phyloP scores from a whole-genome alignment of 92 coral and sea anemone genomes.

The Epizoanthus stellaris region DNA sequence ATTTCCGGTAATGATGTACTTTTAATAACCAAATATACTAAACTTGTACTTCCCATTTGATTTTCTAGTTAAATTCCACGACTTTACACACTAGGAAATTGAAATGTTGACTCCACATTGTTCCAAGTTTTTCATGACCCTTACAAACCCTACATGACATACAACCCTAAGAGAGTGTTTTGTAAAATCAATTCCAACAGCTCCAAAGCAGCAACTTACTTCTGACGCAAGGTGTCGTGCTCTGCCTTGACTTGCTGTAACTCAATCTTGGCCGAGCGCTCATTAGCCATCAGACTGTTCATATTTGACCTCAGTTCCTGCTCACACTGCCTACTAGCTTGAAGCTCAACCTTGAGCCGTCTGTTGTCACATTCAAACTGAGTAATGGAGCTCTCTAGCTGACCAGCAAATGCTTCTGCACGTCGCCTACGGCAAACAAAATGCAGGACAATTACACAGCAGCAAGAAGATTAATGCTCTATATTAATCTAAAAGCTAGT shows the following conservation, averaged over 20 bases:
- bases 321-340: constrained; percentile 93
- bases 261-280: constrained; percentile 92
- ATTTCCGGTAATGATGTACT: no score
- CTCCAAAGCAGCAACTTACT: constrained; percentile 66
- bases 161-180: no score
- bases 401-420: constrained; percentile 61
- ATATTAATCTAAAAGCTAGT: neutral
- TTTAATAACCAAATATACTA: no score
- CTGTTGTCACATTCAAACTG: constrained; percentile 88
- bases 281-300: constrained; percentile 92
- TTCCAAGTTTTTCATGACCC: no score
- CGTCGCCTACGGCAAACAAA: constrained; percentile 72
- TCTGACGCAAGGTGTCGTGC: constrained; percentile 86
- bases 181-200: no score
- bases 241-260: constrained; percentile 94
- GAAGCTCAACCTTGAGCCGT: constrained; percentile 85
- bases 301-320: constrained; percentile 84
- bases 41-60: no score
- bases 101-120: no score
- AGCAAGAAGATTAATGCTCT: neutral
- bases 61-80: neutral
- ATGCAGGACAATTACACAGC: neutral
- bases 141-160: no score
- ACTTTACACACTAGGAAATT: neutral
- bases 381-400: constrained; percentile 57